Evolutionary conservation across 2,113 vertebrate genomes (phyloP), one percentile per base, ranked within the genome.

Genomic region (Nerophis ophidion): DNA sequence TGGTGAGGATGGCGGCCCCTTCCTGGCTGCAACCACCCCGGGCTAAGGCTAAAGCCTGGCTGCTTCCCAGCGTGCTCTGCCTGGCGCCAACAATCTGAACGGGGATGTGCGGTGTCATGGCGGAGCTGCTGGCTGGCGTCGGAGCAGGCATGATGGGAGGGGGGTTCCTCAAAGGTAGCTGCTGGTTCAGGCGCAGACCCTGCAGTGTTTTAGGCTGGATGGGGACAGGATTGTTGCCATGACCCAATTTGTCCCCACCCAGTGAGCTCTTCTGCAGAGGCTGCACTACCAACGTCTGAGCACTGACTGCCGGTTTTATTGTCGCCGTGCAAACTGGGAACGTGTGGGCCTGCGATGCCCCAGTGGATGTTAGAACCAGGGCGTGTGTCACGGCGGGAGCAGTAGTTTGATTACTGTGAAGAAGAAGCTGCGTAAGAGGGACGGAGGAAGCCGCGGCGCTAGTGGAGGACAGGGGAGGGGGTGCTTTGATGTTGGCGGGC

Each of bases 281-380:
- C 60, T 98, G 95, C 16, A 98, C 95, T 54, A 98, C 95, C 62
- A 98, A 89, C 1, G 96, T 97, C 84, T 98, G 96, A 52, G 94
- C 90, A 13, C 85, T 86, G 51, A 0, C 88, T 40, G 70, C 92
- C 5, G 56, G 91, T 70, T 90, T 89, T 71, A 88, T 91, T 49
- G 92, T 92, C 0, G 94, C 92, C 6, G 93, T 88, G 57, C 91
- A 93, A 14, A 94, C 91, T 2, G 92, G 89, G 38, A 90, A 92
- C 11, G 72, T 84, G 6, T 83, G 87, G 0, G 86, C 75, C 48
- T 88, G 84, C 8, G 85, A 71, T 0, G 71, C 48, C 0, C 83
- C 71, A 4, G 51, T 84, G 68, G 89, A 88, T 2, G 89, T 80
- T 3, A 90, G 81, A 38, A 91, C 85, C 58, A 91, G 74, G 5